Evolutionary conservation across 2,888 invertebrate genomes (phyloP), one percentile per base, ranked within the genome.

Genomic region (Deroplatys truncata): DNA sequence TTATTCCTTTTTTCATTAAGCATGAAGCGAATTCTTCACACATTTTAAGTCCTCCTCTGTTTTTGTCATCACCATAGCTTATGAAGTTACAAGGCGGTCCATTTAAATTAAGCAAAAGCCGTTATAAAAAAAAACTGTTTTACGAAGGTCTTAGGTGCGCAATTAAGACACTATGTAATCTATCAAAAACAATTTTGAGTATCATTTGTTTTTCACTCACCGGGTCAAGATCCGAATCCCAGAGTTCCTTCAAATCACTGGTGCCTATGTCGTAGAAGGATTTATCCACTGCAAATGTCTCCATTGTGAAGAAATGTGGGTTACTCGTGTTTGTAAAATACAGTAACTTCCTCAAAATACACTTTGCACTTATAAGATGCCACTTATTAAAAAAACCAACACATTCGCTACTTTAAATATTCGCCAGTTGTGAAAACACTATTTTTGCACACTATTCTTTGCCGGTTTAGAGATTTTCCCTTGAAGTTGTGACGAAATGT

Each of bases 181-280:
- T 72, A 43, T 2, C 20, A 4, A 7, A 72, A 72, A 72, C 56
- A 72, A 20, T n/a, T n/a, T 16, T 72, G 15, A 20, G 25, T 72
- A 20, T 72, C 0, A 72, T 72, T 20, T 72, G 7, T 72, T 25
- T 72, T 72, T n/a, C n/a, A 95, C 97, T 96, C 94, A 97, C 97
- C 96, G 97, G 96, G 94, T 97, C 97, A 93, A 97, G 95, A 94
- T 97, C 97, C 92, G 96, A 95, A 93, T 97, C 97, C 97, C 97
- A 97, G 92, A 97, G 95, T 94, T 97, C 97, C 94, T 96, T 96
- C 92, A 97, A 95, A 94, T 96, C 96, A 92, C 96, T 96, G 91
- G 95, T 95, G 92, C 95, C 96, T 93, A 96, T 96, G 94, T 97
- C 97, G 94, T 96, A 97, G 94, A 96, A 97, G 28, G 89, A 89